These are phyloP conservation scores for Geotrupes spiniger DNA, from an alignment of 2,888 invertebrate genomes.

Conservation along the genomic window DNA sequence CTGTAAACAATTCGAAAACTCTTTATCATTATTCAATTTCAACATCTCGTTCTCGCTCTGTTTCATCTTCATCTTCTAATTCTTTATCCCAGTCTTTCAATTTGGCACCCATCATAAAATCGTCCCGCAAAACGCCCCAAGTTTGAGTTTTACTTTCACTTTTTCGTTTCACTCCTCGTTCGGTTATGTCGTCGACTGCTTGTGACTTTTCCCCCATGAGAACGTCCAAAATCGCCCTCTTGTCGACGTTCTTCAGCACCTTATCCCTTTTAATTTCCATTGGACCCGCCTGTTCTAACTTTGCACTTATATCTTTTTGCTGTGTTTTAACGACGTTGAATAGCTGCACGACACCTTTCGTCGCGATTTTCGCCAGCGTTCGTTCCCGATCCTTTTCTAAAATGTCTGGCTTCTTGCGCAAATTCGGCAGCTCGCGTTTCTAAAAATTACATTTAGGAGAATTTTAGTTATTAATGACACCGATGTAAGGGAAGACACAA, in stretches of 20 bases:
- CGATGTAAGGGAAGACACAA: too few species aligned
- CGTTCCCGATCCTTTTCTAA: conserved; percentile 76
- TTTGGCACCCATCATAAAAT: conserved; percentile 86
- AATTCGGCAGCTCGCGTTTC: conserved; percentile 62
- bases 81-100: conserved; percentile 92
- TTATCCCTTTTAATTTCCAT: conserved; percentile 77
- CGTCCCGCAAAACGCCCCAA: conserved; percentile 72
- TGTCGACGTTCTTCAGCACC: conserved; percentile 71
- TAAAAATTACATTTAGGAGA: conserved; percentile 45
- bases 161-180: conserved; percentile 48
- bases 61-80: conserved; percentile 52
- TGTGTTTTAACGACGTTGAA: conserved; percentile 88
- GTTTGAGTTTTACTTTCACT: conserved; percentile 42
- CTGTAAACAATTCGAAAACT: too few species aligned
- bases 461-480: too few species aligned
- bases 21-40: too few species aligned
- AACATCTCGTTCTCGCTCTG: conserved; percentile 22
- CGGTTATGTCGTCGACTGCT: conserved; percentile 44
- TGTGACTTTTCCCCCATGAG: conserved; percentile 69
- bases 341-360: conserved; percentile 88
- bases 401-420: conserved; percentile 73
- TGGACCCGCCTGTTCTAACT: conserved; percentile 69
- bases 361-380: conserved; percentile 77
- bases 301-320: conserved; percentile 71
- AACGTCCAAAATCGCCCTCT: conserved; percentile 72